Evolutionary conservation across 2,113 vertebrate genomes (phyloP).

Genomic region (Fukomys damarensis): DNA sequence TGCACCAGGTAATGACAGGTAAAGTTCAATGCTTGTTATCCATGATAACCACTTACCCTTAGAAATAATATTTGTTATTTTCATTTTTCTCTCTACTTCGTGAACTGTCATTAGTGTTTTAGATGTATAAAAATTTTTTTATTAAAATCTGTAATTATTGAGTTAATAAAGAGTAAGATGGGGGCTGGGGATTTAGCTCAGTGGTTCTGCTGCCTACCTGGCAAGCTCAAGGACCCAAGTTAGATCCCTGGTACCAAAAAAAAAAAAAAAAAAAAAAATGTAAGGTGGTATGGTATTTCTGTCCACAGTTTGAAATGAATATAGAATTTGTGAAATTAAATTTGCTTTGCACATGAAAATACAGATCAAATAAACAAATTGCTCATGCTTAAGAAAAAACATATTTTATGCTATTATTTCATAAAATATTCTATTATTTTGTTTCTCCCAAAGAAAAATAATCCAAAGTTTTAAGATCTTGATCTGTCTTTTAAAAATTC

Average conservation of each 20-base stretch:
- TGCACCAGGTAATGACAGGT: background rate
- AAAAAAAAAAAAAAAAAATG: too few relatives aligned
- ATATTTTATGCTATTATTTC: background rate
- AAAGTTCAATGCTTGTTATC: constrained; percentile 8
- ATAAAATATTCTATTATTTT: background rate
- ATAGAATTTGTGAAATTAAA: constrained; percentile 43
- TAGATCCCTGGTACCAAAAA: too few relatives aligned
- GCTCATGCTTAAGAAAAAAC: background rate
- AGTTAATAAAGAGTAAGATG: background rate
- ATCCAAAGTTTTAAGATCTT: background rate
- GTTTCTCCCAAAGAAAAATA: background rate
- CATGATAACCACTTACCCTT: background rate
- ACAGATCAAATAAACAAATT: background rate
- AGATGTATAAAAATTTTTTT: constrained; percentile 43
- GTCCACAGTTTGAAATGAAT: background rate
- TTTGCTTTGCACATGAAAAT: constrained; percentile 41
- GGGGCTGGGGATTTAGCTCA: too few relatives aligned
- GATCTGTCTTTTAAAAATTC: background rate
- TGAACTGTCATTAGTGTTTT: constrained; percentile 35
- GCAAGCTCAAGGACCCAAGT: too few relatives aligned
- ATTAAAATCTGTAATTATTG: background rate
- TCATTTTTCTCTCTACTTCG: constrained; percentile 26
- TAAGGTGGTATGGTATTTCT: background rate
- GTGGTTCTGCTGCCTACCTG: too few relatives aligned
- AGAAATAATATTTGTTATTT: constrained; percentile 47